phyloP scores from a whole-genome alignment of 2,113 vertebrate species.

The Rhadina sibilatrix region DNA sequence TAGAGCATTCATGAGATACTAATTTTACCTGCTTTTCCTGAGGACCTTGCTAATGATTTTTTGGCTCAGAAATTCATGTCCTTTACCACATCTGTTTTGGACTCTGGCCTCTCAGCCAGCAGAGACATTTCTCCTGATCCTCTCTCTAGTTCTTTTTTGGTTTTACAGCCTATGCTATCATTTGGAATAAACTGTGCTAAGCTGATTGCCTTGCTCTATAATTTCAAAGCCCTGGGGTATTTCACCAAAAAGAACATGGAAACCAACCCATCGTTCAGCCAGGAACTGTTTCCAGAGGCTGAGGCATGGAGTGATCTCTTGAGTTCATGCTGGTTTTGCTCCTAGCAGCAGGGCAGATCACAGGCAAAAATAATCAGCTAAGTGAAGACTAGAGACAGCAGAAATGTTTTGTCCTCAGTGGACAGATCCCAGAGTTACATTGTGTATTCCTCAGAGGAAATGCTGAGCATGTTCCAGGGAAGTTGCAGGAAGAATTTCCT shows the following conservation, averaged over 20 bases:
- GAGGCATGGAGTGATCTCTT: neutral
- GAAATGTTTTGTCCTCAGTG: neutral
- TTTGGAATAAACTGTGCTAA: neutral
- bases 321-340: neutral
- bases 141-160: neutral
- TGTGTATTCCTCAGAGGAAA: neutral
- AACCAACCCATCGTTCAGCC: neutral
- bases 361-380: neutral
- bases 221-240: neutral
- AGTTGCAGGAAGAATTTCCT: neutral
- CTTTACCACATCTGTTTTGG: neutral
- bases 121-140: neutral
- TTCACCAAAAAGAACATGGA: neutral
- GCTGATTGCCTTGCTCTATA: neutral
- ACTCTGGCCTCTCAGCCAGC: neutral
- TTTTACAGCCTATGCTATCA: neutral
- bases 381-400: neutral
- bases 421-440: neutral
- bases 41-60: neutral
- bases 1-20: neutral
- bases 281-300: neutral
- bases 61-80: neutral
- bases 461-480: neutral
- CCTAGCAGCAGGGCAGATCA: neutral
- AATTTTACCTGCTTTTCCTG: neutral